Conservation (phyloP, 2,113 vertebrate genomes). For the Pelecanoides urinatrix region DNA sequence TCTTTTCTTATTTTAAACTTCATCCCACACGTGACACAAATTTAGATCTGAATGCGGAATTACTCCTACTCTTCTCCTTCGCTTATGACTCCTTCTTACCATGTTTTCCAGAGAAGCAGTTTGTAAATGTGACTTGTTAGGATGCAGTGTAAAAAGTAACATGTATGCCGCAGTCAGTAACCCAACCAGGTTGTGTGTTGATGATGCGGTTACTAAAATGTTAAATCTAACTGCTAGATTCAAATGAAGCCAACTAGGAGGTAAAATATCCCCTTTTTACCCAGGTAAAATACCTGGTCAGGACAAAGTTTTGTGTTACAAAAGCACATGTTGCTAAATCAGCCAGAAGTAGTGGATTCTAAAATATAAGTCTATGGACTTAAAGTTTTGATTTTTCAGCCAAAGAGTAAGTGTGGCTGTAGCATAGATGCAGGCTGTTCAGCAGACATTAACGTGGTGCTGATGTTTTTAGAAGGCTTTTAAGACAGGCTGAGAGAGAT, state of each 20-base stretch:
- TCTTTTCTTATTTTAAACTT: slow-evolving; percentile 52
- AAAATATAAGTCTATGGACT: not conserved
- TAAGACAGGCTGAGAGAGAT: not conserved
- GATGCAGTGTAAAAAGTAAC: not conserved
- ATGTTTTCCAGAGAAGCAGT: not conserved
- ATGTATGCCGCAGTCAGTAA: not conserved
- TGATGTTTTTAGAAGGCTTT: not conserved
- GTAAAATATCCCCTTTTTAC: not conserved
- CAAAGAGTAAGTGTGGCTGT: not conserved
- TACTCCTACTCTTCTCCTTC: slow-evolving; percentile 57
- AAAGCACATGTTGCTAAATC: not conserved
- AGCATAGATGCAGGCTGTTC: rapidly evolving
- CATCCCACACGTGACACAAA: slow-evolving; percentile 54
- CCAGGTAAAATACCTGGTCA: not conserved
- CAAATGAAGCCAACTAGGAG: not conserved
- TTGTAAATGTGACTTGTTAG: not conserved
- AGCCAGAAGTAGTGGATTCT: not conserved
- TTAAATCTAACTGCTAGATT: not conserved
- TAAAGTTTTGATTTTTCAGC: not conserved
- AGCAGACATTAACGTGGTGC: not conserved
- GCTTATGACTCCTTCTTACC: slow-evolving; percentile 8
- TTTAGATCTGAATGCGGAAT: slow-evolving; percentile 45
- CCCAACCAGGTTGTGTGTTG: not conserved
- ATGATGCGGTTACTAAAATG: not conserved
- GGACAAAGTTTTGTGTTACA: not conserved